Evolutionary conservation across 1,140 invertebrate species (phyloP).

Genomic region (Pseudomyrmex cubaensis): DNA sequence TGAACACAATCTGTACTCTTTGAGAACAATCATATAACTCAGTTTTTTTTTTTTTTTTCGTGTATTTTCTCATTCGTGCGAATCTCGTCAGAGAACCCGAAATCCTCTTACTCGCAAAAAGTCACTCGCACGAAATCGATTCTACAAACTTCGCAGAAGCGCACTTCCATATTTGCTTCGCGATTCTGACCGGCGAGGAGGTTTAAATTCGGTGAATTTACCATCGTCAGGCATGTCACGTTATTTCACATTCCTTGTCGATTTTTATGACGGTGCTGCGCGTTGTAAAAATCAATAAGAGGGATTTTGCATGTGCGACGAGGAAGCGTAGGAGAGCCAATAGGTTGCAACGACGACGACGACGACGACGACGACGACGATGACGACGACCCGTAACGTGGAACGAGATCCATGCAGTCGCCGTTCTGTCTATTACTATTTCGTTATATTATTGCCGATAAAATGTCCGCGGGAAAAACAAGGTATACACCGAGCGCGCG

Average conservation of each 20-base stretch:
- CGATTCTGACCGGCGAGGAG: constrained; percentile 35
- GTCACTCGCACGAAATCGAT: neutral
- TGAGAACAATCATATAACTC: too few species aligned
- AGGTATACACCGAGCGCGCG: constrained; percentile 8
- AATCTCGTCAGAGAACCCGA: neutral
- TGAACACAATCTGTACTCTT: neutral
- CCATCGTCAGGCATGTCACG: constrained; percentile 33
- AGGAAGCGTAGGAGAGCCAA: constrained; percentile 30
- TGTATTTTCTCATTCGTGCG: too few species aligned
- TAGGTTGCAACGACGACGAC: constrained; percentile 1
- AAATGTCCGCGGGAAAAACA: constrained; percentile 39
- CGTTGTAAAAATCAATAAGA: constrained; percentile 73
- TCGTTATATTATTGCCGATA: constrained; percentile 49
- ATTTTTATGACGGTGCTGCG: constrained; percentile 65
- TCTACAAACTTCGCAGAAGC: neutral
- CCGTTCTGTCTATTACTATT: constrained; percentile 52
- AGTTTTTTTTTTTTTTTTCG: too few species aligned
- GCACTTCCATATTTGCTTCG: constrained; percentile 45
- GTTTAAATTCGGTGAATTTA: constrained; percentile 67
- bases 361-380: too few species aligned
- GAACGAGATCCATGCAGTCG: neutral
- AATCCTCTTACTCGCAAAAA: neutral
- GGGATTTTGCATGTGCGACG: constrained; percentile 43
- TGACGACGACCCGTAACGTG: neutral
- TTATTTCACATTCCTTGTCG: constrained; percentile 68